A percentile compares a stretch with the other conserved stretches of the same genome.
Evolutionary conservation across 1,140 invertebrate species (phyloP).

Genomic region (Mamestra configurata): DNA sequence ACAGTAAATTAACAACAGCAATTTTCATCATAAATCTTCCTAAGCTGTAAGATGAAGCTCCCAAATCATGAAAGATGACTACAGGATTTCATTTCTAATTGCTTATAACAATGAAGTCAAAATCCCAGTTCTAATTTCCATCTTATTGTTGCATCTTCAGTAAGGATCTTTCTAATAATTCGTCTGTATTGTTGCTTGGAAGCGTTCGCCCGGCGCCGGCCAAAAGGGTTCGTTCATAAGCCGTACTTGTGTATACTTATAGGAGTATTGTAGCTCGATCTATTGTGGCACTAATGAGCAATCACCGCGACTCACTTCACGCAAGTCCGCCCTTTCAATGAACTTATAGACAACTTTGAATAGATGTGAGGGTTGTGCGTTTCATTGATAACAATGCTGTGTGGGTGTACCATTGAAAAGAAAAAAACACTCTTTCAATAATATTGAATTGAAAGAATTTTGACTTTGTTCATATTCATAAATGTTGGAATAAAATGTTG

Average conservation of each 20-base stretch:
- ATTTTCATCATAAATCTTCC: background rate
- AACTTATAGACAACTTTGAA: constrained; percentile 56
- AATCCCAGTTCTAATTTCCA: constrained; percentile 14
- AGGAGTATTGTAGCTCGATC: constrained; percentile 66
- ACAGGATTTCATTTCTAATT: constrained; percentile 5
- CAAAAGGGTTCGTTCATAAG: constrained; percentile 31
- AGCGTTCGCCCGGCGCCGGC: constrained; percentile 5
- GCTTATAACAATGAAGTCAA: background rate
- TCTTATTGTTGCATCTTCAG: constrained; percentile 24
- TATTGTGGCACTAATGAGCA: constrained; percentile 81
- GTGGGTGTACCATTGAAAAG: background rate
- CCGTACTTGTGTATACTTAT: constrained; percentile 51
- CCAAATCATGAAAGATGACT: background rate
- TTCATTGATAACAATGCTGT: background rate
- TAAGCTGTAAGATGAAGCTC: background rate
- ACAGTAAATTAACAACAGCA: background rate
- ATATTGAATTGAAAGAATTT: no score
- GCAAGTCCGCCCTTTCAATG: constrained; percentile 66
- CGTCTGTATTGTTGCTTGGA: constrained; percentile 28
- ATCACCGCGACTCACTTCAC: constrained; percentile 71
- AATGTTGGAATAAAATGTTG: no score
- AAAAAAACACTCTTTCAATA: no score
- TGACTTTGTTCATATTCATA: no score
- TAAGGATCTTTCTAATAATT: constrained; percentile 19
- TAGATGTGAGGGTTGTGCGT: constrained; percentile 52